Base-by-base conservation (phyloP, 2,113 vertebrate species). In the Oryzias javanicus region DNA sequence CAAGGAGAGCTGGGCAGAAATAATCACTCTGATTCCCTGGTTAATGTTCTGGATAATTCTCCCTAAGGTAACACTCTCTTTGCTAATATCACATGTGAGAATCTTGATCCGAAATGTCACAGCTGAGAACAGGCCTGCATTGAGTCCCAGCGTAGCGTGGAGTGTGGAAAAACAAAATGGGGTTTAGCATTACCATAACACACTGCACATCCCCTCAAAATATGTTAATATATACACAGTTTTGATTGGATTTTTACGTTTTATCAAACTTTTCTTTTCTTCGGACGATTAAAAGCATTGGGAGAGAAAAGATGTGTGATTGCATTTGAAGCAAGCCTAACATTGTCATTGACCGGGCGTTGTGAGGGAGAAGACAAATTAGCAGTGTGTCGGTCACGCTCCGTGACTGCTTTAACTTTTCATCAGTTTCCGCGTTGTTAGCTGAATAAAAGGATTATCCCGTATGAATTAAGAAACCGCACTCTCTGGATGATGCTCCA, bases 11-110 rank as follows among this genome's bases (percentile, higher is more conserved):
- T 72, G 75, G 72, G 77, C 69, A 55, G 50, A 73, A 79, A 80
- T 85, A 86, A 82, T 88, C 82, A 87, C 79, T 76, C 64, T 79
- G 86, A 87, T 75, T 85, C 50, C 60, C 78, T 89, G 90, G 84
- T 87, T 92, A 91, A 92, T 92, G 90, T 92, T 86, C 67, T 91
- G 89, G 69, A 90, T 89, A 86, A 86, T 84, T 81, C 80, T 88
- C 86, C 74, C 78, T 14, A 22, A 79, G 81, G 87, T 84, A 80
- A 80, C 82, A 80, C 81, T 86, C 80, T 86, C 80, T 89, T 88
- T 90, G 86, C 91, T 90, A 91, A 91, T 89, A 87, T 73, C 49
- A 44, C 69, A 52, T 76, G 76, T 74, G 76, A 84, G 76, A 76
- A 84, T 86, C 79, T 71, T 71, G 29, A 78, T 81, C 68, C 76